Evolutionary conservation across 2,888 invertebrate species (phyloP), one percentile per base, ranked within the genome.

Genomic region (Adela reaumurella): DNA sequence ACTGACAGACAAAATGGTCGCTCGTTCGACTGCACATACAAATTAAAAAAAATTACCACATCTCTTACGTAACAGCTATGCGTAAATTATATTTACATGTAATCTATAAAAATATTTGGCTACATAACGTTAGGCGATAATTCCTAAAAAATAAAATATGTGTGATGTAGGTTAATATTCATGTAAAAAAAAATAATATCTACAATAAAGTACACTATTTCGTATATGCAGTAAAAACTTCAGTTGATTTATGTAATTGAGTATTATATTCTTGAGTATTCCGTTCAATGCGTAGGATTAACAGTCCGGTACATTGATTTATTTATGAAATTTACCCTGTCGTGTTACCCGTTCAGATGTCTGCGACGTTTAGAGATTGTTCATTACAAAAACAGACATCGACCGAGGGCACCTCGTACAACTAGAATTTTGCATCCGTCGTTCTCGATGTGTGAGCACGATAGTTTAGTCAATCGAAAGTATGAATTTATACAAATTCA

Each of bases 271-370:
- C 11, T 44, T 44, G 17, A 45, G 19, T 45, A 45, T 20, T 14
- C 20, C 56, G 58, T 63, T 63, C 55, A 52, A 57, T 62, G 54
- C 48, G 52, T 60, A 59, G 59, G 59, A 61, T 19, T 8, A 35
- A 35, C 11, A 35, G 14, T 35, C 10, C 24, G 24, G 24, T 24
- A 24, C 24, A 14, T 11, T 3, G 35, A 64, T 59, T 59, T 56
- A 58, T 59, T 63, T 59, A 65, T 62, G 69, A 65, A 64, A 70
- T 68, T 68, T 74, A 76, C 74, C 76, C 76, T 74, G 76, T 72
- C 43, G 49, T 62, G 64, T 63, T 67, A 68, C 35, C 35, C 35
- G 35, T 35, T 35, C 4, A 35, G 35, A 4, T 24, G 24, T 24
- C 4, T 8, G 24, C 4, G 24, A 24, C 14, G 35, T 8, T 35